Base-by-base conservation (phyloP, 2,888 invertebrate genomes). In the Phengaris alcon region DNA sequence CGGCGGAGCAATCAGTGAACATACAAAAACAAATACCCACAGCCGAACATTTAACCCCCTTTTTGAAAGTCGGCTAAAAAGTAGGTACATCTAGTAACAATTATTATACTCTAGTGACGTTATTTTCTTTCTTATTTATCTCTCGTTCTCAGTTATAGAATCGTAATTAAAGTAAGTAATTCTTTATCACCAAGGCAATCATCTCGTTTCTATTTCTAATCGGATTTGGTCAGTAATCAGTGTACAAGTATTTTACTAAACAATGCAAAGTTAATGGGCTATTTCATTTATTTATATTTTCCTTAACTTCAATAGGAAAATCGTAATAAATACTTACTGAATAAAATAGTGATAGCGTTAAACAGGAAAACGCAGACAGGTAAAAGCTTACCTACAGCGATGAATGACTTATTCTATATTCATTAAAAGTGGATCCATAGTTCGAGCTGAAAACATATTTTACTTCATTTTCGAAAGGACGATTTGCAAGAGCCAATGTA, bases 221-320 rank as follows among this genome's bases (percentile, higher is more conserved):
- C 6, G 10, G 10, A 35, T 10, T 35, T 35, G 64, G 64, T 64
- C 35, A 6, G 35, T 35, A 64, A 64, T 35, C 10, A 35, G 35
- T 48, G 6, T 9, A 59, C 15, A 35, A 35, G 35, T 35, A 59
- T 59, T 57, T 57, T 59, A 59, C 4, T 59, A 22, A 59, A 59
- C 59, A 59, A 22, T 22, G 59, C 59, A 9, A 22, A 44, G 9
- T 52, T 64, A 64, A 64, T 64, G 12, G 35, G 35, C 35, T 44
- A 12, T 12, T 35, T 52, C 10, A 9, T 52, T 48, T 48, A 48
- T 52, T 35, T 52, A 9, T 12, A 9, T 64, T 64, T 35, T 35
- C 64, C 64, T 64, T 44, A 22, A 64, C 10, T 12, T 35, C 15
- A 35, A 64, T 35, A 64, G 64, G 64, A 64, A 64, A 64, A 64